Evolutionary conservation across 2,888 invertebrate genomes (phyloP).

Genomic region (Mayetiola destructor): DNA sequence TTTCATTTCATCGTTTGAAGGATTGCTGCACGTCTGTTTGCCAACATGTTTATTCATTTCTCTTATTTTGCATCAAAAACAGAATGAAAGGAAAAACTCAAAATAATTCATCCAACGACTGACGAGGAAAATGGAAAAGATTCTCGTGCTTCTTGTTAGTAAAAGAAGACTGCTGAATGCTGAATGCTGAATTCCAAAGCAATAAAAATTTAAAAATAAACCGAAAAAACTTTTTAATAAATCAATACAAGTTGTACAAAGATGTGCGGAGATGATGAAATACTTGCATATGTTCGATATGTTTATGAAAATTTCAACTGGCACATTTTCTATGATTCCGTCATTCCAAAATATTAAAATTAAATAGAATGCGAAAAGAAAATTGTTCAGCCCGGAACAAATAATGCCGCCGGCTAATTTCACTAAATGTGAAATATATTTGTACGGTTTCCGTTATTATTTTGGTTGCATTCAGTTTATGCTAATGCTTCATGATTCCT

Average conservation of each 20-base stretch:
- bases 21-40: neutral
- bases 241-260: neutral
- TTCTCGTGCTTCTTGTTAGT: no score
- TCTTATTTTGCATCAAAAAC: neutral
- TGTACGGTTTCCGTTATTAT: neutral
- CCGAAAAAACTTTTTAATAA: neutral
- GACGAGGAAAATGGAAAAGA: no score
- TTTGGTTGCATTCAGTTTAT: no score
- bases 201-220: neutral
- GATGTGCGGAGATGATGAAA: no score
- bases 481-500: no score
- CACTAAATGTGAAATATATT: neutral
- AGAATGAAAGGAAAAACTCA: neutral
- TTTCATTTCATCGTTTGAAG: neutral
- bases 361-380: neutral
- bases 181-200: neutral
- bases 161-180: no score
- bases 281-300: no score
- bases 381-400: slow-evolving; percentile 1
- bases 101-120: neutral
- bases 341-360: no score
- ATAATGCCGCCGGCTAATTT: slow-evolving; percentile 3
- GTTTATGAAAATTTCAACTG: no score
- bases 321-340: no score
- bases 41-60: neutral